Evolutionary conservation across 2,113 vertebrate species (phyloP), one percentile per base, ranked within the genome.

Genomic region (Pyxicephalus adspersus): DNA sequence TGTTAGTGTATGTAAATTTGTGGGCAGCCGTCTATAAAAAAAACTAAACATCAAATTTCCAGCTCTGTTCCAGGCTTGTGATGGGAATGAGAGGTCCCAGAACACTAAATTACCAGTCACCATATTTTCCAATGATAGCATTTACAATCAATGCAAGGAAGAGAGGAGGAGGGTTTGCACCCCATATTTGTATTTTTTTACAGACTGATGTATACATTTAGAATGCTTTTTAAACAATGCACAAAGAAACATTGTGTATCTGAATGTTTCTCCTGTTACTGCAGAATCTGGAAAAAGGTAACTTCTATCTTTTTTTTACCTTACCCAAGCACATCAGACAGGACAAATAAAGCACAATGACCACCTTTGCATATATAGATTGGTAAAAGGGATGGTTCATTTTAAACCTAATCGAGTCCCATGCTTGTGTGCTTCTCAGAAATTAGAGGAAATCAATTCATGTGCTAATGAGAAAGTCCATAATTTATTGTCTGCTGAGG

Each of bases 381-480:
- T 38, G 68, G 60, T 22, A 38, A 34, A 72, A 50, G 73, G 78
- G 68, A 74, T 74, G 79, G 79, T 74, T 81, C 79, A 81, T 81
- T 74, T 94, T 94, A 93, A 94, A 93, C 90, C 93, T 94, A 94
- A 94, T 94, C 92, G 91, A 92, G 92, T 94, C 92, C 92, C 91
- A 91, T 93, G 91, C 91, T 92, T 88, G 86, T 89, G 91, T 88
- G 93, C 85, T 90, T 87, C 90, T 93, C 91, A 89, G 89, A 94
- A 94, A 94, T 94, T 94, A 94, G 93, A 93, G 92, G 90, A 94
- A 94, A 94, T 94, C 94, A 94, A 94, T 94, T 93, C 91, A 94
- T 93, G 94, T 94, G 92, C 90, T 94, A 94, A 94, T 94, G 93
- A 94, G 93, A 94, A 93, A 92, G 89, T 93, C 92, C 87, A 92